These are phyloP conservation scores for Cardiocondyla obscurior DNA, from an alignment of 1,140 invertebrate genomes.

Conservation along the genomic window DNA sequence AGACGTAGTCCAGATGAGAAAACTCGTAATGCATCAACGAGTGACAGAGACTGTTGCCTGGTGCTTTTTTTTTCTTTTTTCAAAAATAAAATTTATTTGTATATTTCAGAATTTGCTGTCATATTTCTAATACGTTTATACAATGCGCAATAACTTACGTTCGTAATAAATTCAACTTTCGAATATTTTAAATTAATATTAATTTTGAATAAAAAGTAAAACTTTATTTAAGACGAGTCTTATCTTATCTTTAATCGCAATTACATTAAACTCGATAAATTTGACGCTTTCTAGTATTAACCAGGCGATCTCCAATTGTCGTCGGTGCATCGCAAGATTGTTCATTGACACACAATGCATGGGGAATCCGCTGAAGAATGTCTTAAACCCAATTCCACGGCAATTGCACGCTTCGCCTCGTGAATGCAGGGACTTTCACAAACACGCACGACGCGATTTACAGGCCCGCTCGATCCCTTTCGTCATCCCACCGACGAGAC, in stretches of 20 bases:
- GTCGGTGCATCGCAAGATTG: not conserved
- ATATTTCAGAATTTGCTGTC: too few relatives aligned
- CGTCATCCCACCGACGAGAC: slow-evolving; percentile 11
- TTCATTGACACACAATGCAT: not conserved
- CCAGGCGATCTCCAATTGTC: not conserved
- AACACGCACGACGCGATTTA: slow-evolving; percentile 29
- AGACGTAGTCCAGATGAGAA: slow-evolving; percentile 22
- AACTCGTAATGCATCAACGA: slow-evolving; percentile 32
- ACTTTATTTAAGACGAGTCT: not conserved
- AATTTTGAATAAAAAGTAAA: not conserved
- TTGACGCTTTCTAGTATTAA: not conserved
- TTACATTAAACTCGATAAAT: not conserved
- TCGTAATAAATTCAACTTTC: not conserved
- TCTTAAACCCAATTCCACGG: slow-evolving; percentile 24
- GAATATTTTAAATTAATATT: not conserved
- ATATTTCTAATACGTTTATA: too few relatives aligned
- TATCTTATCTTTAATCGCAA: not conserved
- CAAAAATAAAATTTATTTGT: not conserved
- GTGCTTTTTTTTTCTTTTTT: too few relatives aligned
- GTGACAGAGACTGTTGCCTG: not conserved
- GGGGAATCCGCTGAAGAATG: not conserved
- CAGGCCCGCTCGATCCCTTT: not conserved
- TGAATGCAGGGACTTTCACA: not conserved
- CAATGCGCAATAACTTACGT: not conserved
- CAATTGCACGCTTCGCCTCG: not conserved